Conservation (phyloP, 2,888 invertebrate genomes). For the Baronia brevicornis region DNA sequence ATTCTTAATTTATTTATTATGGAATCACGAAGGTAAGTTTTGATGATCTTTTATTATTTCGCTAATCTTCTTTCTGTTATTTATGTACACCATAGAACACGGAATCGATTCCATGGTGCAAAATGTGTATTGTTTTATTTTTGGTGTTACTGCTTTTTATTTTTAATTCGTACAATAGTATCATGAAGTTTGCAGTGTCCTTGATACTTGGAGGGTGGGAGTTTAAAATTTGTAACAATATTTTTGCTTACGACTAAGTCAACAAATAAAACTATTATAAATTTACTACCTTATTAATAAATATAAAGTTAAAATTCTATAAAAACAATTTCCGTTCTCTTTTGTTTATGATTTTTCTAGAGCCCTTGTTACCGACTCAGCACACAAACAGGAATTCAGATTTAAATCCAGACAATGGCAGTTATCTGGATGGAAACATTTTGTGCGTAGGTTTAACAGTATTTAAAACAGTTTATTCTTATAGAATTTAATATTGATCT, state of each 20-base stretch:
- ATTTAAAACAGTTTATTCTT: slow-evolving; percentile 34
- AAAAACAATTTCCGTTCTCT: slow-evolving; percentile 49
- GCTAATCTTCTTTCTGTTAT: slow-evolving; percentile 20
- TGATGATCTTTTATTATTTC: slow-evolving; percentile 23
- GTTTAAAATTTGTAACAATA: slow-evolving; percentile 13
- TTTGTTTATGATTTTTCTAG: slow-evolving; percentile 68
- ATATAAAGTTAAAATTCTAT: slow-evolving; percentile 25
- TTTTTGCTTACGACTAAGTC: too few relatives aligned
- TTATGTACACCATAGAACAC: slow-evolving; percentile 29
- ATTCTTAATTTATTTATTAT: slow-evolving; percentile 17
- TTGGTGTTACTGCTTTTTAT: slow-evolving; percentile 26
- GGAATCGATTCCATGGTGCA: slow-evolving; percentile 67
- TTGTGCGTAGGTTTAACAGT: slow-evolving; percentile 21
- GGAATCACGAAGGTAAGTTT: slow-evolving; percentile 56
- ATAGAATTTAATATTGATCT: slow-evolving; percentile 75
- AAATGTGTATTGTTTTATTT: slow-evolving; percentile 36
- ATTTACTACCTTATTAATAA: slow-evolving; percentile 14
- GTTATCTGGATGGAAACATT: slow-evolving; percentile 2
- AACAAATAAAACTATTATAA: slow-evolving; percentile 28
- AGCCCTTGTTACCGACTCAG: slow-evolving; percentile 67
- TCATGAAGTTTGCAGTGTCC: slow-evolving; percentile 22
- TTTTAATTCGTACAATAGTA: slow-evolving; percentile 17
- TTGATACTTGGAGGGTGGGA: slow-evolving; percentile 71
- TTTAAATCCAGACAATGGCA: slow-evolving; percentile 15
- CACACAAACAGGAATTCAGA: slow-evolving; percentile 58